Conservation (phyloP, 2,888 invertebrate species). For the Eupithecia dodoneata region DNA sequence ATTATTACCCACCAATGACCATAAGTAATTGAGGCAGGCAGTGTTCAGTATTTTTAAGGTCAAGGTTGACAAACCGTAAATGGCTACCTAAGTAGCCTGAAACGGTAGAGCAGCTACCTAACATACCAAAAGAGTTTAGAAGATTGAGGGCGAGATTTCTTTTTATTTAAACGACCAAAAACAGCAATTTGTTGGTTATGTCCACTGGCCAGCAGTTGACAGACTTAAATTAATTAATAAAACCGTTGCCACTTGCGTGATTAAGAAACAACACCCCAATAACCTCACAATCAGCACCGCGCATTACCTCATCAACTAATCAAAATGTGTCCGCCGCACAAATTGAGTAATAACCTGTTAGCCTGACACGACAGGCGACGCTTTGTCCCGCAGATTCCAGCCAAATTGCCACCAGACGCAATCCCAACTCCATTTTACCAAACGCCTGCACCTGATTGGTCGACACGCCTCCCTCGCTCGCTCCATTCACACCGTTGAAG, state of each 20-base stretch:
- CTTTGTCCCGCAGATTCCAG: slow-evolving; percentile 80
- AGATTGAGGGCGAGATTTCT: neutral
- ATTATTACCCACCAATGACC: neutral
- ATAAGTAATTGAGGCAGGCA: neutral
- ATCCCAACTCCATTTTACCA: slow-evolving; percentile 74
- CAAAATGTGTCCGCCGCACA: slow-evolving; percentile 77
- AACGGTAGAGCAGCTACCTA: neutral
- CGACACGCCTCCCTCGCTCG: slow-evolving; percentile 65
- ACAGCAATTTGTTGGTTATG: neutral
- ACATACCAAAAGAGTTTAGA: neutral
- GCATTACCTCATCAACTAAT: slow-evolving; percentile 75
- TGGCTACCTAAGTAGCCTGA: neutral
- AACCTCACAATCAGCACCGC: slow-evolving; percentile 58
- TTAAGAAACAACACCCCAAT: slow-evolving; percentile 21
- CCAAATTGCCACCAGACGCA: slow-evolving; percentile 78
- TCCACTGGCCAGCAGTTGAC: neutral
- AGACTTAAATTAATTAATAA: slow-evolving; percentile 4
- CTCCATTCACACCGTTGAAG: slow-evolving; percentile 53
- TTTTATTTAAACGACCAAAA: neutral
- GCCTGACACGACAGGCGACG: slow-evolving; percentile 59
- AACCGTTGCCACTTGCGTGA: slow-evolving; percentile 1
- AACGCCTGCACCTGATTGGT: slow-evolving; percentile 80
- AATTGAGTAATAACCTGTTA: slow-evolving; percentile 81
- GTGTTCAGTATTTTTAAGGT: neutral
- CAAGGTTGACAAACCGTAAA: neutral